Percentiles rank a stretch among this genome's conserved stretches.
Conservation (phyloP, 2,797 vertebrate genomes). For the Miichthys miiuy region DNA sequence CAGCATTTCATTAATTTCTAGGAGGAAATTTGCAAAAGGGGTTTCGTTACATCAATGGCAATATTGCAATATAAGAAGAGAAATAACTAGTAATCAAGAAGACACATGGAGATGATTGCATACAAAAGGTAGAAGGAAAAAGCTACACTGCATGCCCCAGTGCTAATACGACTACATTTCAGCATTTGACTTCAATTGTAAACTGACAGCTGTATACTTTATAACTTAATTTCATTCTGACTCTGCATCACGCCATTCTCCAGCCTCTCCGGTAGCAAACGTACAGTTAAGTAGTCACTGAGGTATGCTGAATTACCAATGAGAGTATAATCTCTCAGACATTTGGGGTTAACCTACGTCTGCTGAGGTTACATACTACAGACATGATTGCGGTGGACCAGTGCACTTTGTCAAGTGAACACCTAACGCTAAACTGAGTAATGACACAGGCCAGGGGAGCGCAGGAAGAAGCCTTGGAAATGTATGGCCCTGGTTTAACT, state of each 20-base stretch:
- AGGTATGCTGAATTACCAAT: slow-evolving; percentile 50
- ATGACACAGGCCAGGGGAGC: slow-evolving; percentile 46
- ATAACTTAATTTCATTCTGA: slow-evolving; percentile 10
- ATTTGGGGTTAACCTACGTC: slow-evolving; percentile 63
- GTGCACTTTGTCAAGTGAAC: slow-evolving; percentile 69
- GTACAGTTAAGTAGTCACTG: slow-evolving; percentile 47
- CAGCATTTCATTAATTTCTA: too few species aligned
- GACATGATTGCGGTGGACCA: slow-evolving; percentile 61
- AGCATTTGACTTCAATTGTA: slow-evolving; percentile 16
- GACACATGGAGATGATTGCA: neutral
- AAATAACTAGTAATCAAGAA: neutral
- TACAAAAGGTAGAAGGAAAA: too few species aligned
- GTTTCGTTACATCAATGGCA: neutral
- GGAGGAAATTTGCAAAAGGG: neutral
- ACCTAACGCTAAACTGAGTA: slow-evolving; percentile 53
- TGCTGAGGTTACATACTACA: slow-evolving; percentile 66
- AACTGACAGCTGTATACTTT: slow-evolving; percentile 25
- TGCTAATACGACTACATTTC: neutral
- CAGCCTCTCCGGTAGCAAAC: slow-evolving; percentile 49
- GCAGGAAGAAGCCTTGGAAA: slow-evolving; percentile 44
- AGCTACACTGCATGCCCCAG: too few species aligned
- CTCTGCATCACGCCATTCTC: slow-evolving; percentile 24
- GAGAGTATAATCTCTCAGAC: slow-evolving; percentile 49
- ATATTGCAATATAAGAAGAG: neutral
- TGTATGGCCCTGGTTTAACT: slow-evolving; percentile 36